Evolutionary conservation across 2,888 invertebrate species (phyloP).

Genomic region (Hydrotaea diabolus): DNA sequence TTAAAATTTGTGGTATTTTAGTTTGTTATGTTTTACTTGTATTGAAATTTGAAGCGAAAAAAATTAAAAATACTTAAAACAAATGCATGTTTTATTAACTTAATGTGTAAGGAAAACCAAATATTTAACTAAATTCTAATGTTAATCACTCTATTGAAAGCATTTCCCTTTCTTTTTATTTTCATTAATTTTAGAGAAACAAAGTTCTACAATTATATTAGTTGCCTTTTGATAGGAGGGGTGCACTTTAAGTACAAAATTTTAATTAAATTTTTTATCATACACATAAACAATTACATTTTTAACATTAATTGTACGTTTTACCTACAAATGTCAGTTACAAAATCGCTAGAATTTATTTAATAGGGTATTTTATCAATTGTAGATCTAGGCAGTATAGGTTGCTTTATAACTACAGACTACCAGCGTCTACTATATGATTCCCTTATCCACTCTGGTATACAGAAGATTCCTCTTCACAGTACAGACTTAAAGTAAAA

Average conservation of each 20-base stretch:
- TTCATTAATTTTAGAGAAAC: neutral
- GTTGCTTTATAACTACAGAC: too few species aligned
- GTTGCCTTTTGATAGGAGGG: conserved; percentile 14
- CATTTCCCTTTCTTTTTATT: conserved; percentile 51
- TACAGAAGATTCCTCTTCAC: too few species aligned
- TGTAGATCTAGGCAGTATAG: too few species aligned
- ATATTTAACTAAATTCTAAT: conserved; percentile 32
- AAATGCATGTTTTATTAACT: conserved; percentile 1
- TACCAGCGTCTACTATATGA: too few species aligned
- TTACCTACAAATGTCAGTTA: conserved; percentile 1
- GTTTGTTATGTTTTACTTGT: too few species aligned
- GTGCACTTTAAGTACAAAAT: conserved; percentile 57
- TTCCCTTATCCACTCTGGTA: too few species aligned
- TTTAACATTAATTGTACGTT: neutral
- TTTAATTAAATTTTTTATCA: conserved; percentile 28
- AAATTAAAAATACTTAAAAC: conserved; percentile 39
- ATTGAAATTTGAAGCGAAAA: neutral
- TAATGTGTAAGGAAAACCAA: conserved; percentile 38
- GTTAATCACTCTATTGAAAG: conserved; percentile 65
- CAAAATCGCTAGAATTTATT: conserved; percentile 8
- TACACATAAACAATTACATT: neutral
- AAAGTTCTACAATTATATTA: neutral
- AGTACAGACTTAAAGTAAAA: too few species aligned
- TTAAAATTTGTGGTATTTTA: too few species aligned
- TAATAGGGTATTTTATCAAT: too few species aligned